A percentile compares a stretch with the other conserved stretches of the same genome.
Conservation (phyloP, 2,888 invertebrate species). For the Lasius fuliginosus region DNA sequence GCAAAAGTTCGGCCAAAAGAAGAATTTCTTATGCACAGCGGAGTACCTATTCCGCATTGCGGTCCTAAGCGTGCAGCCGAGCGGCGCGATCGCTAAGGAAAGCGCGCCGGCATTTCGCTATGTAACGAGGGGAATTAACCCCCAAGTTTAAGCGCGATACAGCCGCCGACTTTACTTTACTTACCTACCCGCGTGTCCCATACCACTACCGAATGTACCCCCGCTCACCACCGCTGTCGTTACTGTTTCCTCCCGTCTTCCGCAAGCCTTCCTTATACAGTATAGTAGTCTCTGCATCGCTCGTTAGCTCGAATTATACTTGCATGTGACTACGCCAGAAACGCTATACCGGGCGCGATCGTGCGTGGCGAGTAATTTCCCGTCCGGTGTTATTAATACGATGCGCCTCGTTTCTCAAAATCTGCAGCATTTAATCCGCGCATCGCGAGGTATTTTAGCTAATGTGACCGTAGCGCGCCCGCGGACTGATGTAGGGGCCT, state of each 20-base stretch:
- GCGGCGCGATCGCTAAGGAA: conserved; percentile 75
- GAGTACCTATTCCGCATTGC: conserved; percentile 79
- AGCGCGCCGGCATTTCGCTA: conserved; percentile 74
- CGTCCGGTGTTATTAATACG: conserved; percentile 68
- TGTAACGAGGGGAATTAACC: conserved; percentile 82
- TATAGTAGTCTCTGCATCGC: conserved; percentile 65
- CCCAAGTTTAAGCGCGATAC: conserved; percentile 78
- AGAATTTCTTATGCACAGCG: conserved; percentile 60
- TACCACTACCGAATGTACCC: conserved; percentile 57
- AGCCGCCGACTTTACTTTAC: conserved; percentile 74
- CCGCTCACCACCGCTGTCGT: conserved; percentile 36
- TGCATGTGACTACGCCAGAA: conserved; percentile 64
- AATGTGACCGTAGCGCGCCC: conserved; percentile 26
- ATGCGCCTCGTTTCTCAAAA: conserved; percentile 58
- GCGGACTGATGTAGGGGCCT: conserved; percentile 14
- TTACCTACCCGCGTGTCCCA: conserved; percentile 67
- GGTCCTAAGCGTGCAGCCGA: conserved; percentile 76
- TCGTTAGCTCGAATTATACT: conserved; percentile 76
- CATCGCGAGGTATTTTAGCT: conserved; percentile 12
- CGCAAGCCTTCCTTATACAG: conserved; percentile 35
- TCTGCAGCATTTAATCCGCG: conserved; percentile 56
- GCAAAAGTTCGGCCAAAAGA: conserved; percentile 53
- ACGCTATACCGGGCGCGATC: conserved; percentile 65
- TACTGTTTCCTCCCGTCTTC: conserved; percentile 47
- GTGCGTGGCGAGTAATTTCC: conserved; percentile 69